phyloP scores from a whole-genome alignment of 2,797 vertebrate species.

The Mus caroli region DNA sequence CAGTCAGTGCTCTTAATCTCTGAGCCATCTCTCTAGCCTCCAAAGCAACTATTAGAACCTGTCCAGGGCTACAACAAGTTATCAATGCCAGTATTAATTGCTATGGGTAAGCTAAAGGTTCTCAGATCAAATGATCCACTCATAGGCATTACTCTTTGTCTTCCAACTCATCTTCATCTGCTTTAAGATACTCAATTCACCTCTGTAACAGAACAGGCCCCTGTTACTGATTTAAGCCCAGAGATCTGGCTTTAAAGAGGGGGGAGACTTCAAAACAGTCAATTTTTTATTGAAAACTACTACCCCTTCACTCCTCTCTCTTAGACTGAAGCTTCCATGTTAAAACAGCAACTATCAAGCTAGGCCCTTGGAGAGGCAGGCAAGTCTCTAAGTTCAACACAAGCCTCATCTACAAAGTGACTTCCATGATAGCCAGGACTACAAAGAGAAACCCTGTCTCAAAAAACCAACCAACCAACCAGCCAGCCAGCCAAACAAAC shows the following conservation, averaged over 20 bases:
- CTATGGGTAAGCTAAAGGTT: neutral
- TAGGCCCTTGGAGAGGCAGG: neutral
- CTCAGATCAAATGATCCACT: conserved; percentile 3
- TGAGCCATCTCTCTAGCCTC: neutral
- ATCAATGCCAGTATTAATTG: conserved; percentile 32
- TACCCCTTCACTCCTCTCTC: neutral
- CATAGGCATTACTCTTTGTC: neutral
- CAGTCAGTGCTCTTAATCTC: neutral
- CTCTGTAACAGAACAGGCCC: neutral
- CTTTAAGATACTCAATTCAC: conserved; percentile 42
- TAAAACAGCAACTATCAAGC: conserved; percentile 24
- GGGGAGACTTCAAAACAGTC: neutral
- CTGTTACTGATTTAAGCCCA: conserved; percentile 4
- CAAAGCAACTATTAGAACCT: neutral
- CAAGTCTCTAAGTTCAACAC: neutral
- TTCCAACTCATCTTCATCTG: conserved; percentile 24
- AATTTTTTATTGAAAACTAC: neutral
- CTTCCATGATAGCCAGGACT: neutral
- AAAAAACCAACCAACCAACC: neutral
- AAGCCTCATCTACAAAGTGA: neutral
- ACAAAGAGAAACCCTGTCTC: neutral
- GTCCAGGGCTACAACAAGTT: neutral
- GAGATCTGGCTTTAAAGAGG: neutral
- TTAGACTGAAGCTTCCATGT: conserved; percentile 33
- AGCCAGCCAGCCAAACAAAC: neutral